Evolutionary conservation across 2,888 invertebrate genomes (phyloP), one percentile per base, ranked within the genome.

Genomic region (Lampropteryx suffumata): DNA sequence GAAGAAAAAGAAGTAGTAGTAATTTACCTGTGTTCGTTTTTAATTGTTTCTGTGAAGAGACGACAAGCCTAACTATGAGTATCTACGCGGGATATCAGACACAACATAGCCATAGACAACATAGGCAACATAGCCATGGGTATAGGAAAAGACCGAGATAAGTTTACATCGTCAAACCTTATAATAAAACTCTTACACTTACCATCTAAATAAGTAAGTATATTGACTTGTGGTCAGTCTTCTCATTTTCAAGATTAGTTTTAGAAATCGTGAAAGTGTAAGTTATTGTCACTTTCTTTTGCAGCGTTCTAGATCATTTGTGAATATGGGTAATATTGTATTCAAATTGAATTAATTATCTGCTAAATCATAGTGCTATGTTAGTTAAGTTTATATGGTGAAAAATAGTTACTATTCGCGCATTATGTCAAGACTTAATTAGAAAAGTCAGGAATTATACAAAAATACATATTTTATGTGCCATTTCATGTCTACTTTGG

Each of bases 221-320:
- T 40, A 55, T 55, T 43, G 40, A 47, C 47, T 51, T 59, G 59
- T 57, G 59, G 59, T 59, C 55, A 57, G 54, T 33, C 48, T 61
- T 55, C 46, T 52, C 26, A 50, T 58, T 47, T 41, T 44, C 54
- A 55, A 61, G 54, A 52, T 57, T 54, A 51, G 56, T 46, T 59
- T 52, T 54, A 56, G 54, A 59, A 59, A 59, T 48, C 42, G 55
- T 46, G 61, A 61, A 61, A 61, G 58, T 55, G 51, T 51, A 44
- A 50, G 47, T 57, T 55, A 59, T 54, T 59, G 50, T 54, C 54
- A 55, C 59, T 59, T 59, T 57, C 57, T 54, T 61, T 50, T 50
- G 42, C 50, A 54, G 50, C 48, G 53, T 55, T 57, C 48, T 54
- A 50, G 55, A 52, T 59, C 50, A 55, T 55, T 53, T 47, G 50